Evolutionary conservation across 2,888 invertebrate genomes (phyloP).

Genomic region (Xanthia icteritia): DNA sequence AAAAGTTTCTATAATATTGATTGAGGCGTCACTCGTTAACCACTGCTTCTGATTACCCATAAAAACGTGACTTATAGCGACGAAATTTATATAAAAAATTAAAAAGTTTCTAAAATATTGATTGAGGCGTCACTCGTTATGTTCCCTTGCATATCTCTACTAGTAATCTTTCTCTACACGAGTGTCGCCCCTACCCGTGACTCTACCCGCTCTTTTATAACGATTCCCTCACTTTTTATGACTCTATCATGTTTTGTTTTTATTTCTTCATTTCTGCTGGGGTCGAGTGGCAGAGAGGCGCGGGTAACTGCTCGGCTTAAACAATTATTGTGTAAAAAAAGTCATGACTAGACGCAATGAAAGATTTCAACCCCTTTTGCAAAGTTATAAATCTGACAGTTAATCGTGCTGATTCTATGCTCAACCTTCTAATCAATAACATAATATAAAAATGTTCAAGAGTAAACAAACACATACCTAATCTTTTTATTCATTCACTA

Average conservation of each 20-base stretch:
- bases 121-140: not conserved
- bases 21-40: too few species aligned
- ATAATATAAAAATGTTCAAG: not conserved
- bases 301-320: not conserved
- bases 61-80: too few species aligned
- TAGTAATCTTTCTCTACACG: not conserved
- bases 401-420: not conserved
- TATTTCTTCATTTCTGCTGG: constrained; percentile 55
- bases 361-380: not conserved
- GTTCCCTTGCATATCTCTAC: constrained; percentile 1
- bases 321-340: not conserved
- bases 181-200: constrained; percentile 34
- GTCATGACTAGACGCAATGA: too few species aligned
- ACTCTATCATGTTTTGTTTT: constrained; percentile 71
- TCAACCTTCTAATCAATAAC: not conserved
- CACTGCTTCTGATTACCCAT: too few species aligned
- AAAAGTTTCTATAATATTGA: too few species aligned
- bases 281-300: not conserved
- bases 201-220: constrained; percentile 65
- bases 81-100: not conserved
- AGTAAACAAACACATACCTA: constrained; percentile 4
- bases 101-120: not conserved
- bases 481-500: not conserved
- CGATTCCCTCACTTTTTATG: constrained; percentile 71
- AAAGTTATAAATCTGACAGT: not conserved